Percentiles rank a stretch among this genome's conserved stretches.
Evolutionary conservation across 1,140 invertebrate genomes (phyloP).

Genomic region (Gryllus bimaculatus): DNA sequence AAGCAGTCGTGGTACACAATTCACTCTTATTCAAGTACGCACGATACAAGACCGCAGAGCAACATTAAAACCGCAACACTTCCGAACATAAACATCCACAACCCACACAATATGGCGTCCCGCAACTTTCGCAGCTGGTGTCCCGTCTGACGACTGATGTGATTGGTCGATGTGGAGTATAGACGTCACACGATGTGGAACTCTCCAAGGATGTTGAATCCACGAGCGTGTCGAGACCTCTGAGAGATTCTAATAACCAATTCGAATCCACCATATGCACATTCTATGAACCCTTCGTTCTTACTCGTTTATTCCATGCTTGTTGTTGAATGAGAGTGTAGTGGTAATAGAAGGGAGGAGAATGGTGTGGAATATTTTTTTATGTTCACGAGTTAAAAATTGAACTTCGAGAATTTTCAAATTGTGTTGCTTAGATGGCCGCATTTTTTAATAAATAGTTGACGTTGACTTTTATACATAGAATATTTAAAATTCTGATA

Average conservation of each 20-base stretch:
- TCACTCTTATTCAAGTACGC: slow-evolving; percentile 22
- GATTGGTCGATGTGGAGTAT: slow-evolving; percentile 31
- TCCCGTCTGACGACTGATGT: slow-evolving; percentile 29
- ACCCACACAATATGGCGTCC: slow-evolving; percentile 34
- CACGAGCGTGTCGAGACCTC: not conserved
- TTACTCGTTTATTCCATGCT: not conserved
- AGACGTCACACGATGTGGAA: slow-evolving; percentile 9
- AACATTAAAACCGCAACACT: slow-evolving; percentile 28
- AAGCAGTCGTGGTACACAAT: not conserved
- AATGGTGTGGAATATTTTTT: not conserved
- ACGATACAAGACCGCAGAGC: slow-evolving; percentile 22
- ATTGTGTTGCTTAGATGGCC: too few species aligned
- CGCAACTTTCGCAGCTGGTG: slow-evolving; percentile 33
- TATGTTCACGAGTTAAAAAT: too few species aligned
- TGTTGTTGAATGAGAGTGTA: not conserved
- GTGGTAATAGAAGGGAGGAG: not conserved
- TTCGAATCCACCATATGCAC: not conserved
- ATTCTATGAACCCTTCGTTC: not conserved
- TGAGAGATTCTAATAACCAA: not conserved
- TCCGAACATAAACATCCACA: slow-evolving; percentile 33
- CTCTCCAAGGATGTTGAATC: not conserved
- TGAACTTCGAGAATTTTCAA: too few species aligned
- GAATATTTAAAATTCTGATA: too few species aligned
- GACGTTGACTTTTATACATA: too few species aligned
- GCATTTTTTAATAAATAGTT: too few species aligned